A percentile compares a stretch with the other conserved stretches of the same genome.
Conservation (phyloP, 2,888 invertebrate genomes). For the Coenonympha glycerion region DNA sequence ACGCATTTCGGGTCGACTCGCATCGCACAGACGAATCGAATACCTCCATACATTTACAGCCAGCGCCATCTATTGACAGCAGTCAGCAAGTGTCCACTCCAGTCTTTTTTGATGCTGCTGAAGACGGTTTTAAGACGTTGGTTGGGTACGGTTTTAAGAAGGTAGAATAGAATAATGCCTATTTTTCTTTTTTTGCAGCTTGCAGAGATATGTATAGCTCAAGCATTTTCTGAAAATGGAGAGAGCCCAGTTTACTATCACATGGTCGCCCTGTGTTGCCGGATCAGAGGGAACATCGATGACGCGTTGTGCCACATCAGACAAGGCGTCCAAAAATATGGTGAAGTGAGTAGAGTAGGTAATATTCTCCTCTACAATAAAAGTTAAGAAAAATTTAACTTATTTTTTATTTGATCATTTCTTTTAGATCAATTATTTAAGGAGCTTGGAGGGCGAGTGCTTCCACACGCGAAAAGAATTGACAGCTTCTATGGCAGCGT, state of each 20-base stretch:
- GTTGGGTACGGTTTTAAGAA: too few species aligned
- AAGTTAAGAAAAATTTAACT: too few species aligned
- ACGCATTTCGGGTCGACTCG: too few species aligned
- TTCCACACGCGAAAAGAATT: constrained; percentile 42
- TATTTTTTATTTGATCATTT: not conserved
- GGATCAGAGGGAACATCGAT: constrained; percentile 45
- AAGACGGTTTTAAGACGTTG: too few species aligned
- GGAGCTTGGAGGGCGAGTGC: constrained; percentile 57
- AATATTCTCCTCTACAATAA: too few species aligned
- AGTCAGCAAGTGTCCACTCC: too few species aligned
- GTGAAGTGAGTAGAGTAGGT: constrained; percentile 48
- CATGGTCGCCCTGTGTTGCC: constrained; percentile 51
- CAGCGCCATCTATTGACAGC: too few species aligned
- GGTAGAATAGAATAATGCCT: too few species aligned
- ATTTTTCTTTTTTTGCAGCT: constrained; percentile 33
- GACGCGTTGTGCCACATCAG: constrained; percentile 52
- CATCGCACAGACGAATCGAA: too few species aligned
- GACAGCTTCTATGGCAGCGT: constrained; percentile 37
- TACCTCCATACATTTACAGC: too few species aligned
- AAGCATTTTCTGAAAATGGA: constrained; percentile 41
- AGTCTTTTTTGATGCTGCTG: too few species aligned
- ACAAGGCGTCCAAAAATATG: constrained; percentile 46
- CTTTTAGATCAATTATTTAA: constrained; percentile 48
- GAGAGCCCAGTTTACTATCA: constrained; percentile 53
- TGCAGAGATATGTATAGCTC: constrained; percentile 57